These are phyloP conservation scores for Caenorhabditis brenneri DNA, from an alignment of 1,140 invertebrate genomes.

Conservation along the genomic window DNA sequence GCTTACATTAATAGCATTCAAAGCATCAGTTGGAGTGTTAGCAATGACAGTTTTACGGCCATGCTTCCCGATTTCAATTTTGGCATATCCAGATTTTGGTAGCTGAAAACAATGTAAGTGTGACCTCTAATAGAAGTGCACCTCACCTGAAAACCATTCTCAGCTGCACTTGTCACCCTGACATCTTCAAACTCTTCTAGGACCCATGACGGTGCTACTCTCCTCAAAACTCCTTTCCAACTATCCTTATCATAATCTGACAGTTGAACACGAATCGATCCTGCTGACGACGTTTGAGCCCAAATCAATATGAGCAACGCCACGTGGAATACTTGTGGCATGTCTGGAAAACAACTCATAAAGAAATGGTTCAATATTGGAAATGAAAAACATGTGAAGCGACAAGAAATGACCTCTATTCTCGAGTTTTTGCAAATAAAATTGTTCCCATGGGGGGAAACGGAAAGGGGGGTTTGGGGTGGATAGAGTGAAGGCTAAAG, in stretches of 20 bases:
- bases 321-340: background rate
- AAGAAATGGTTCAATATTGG: background rate
- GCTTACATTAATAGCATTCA: slow-evolving; percentile 14
- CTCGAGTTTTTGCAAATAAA: background rate
- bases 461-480: no score
- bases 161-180: background rate
- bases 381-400: background rate
- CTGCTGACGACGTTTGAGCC: background rate
- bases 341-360: background rate
- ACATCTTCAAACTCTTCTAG: slow-evolving; percentile 12
- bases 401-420: background rate
- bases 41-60: background rate
- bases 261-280: background rate
- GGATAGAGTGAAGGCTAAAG: background rate
- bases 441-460: background rate
- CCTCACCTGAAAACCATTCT: background rate
- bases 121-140: no score
- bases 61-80: background rate
- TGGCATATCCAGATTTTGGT: background rate
- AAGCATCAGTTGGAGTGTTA: background rate
- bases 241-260: background rate
- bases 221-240: background rate
- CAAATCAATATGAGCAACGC: background rate
- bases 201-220: background rate
- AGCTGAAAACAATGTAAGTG: background rate